phyloP scores from a whole-genome alignment of 2,113 vertebrate species.

The Crotalus helleri region DNA sequence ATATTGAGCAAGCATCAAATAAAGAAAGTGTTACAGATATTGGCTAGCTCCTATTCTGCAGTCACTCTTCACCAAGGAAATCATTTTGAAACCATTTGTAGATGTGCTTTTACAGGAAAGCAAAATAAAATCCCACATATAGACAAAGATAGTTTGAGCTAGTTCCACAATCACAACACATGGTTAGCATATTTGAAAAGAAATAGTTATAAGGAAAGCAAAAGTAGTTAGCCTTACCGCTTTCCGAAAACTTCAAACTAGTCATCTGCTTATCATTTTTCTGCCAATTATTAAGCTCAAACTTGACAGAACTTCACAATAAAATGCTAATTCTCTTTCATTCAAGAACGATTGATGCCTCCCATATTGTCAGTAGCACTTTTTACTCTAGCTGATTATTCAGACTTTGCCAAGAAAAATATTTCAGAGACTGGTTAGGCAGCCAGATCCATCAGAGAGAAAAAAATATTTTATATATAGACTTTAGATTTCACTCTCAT shows the following conservation, averaged over 20 bases:
- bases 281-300: slow-evolving; percentile 57
- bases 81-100: background rate
- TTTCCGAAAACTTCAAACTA: slow-evolving; percentile 59
- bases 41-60: background rate
- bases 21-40: background rate
- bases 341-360: slow-evolving; percentile 49
- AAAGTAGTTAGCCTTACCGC: slow-evolving; percentile 39
- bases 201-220: slow-evolving; percentile 41
- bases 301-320: slow-evolving; percentile 41
- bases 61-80: background rate
- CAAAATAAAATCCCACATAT: background rate
- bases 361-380: slow-evolving; percentile 38
- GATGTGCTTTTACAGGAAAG: background rate
- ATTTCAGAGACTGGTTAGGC: slow-evolving; percentile 37
- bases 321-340: slow-evolving; percentile 48
- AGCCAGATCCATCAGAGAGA: slow-evolving; percentile 37
- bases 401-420: slow-evolving; percentile 44
- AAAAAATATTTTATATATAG: background rate
- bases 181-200: slow-evolving; percentile 25
- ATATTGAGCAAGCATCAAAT: background rate
- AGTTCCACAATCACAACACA: background rate
- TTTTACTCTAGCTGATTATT: slow-evolving; percentile 38
- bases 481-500: background rate
- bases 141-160: background rate
- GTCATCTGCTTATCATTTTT: slow-evolving; percentile 56